A percentile compares a stretch with the other conserved stretches of the same genome.
Evolutionary conservation across 2,888 invertebrate genomes (phyloP).

Genomic region (Arrhopalites spinosus): DNA sequence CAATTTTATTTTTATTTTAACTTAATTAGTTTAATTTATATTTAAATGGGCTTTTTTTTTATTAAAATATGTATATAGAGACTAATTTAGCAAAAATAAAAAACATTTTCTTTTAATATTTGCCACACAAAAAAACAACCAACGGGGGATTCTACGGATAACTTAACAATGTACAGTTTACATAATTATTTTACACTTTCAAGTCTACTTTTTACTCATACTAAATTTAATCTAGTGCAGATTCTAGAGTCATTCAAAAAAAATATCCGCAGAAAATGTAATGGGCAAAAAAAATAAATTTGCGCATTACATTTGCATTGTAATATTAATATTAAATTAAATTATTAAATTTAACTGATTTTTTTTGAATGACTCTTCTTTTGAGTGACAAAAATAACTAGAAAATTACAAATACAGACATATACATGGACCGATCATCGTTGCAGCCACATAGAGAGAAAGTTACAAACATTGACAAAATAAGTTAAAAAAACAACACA

Average conservation of each 20-base stretch:
- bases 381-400: neutral
- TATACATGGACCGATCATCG: constrained; percentile 41
- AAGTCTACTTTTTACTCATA: too few relatives aligned
- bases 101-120: neutral
- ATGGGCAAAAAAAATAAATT: too few relatives aligned
- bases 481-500: neutral
- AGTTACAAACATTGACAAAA: constrained; percentile 1
- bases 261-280: too few relatives aligned
- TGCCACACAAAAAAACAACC: neutral
- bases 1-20: neutral
- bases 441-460: constrained; percentile 38
- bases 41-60: too few relatives aligned
- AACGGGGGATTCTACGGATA: neutral
- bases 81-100: neutral
- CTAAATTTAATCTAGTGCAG: too few relatives aligned
- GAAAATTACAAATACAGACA: constrained; percentile 2
- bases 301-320: too few relatives aligned
- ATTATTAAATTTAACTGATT: neutral
- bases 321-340: neutral
- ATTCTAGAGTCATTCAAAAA: too few relatives aligned
- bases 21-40: neutral
- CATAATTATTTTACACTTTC: neutral
- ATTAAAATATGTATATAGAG: neutral
- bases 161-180: neutral
- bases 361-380: neutral